phyloP scores from a whole-genome alignment of 2,888 invertebrate species.

The Alloscopus bannaensis region DNA sequence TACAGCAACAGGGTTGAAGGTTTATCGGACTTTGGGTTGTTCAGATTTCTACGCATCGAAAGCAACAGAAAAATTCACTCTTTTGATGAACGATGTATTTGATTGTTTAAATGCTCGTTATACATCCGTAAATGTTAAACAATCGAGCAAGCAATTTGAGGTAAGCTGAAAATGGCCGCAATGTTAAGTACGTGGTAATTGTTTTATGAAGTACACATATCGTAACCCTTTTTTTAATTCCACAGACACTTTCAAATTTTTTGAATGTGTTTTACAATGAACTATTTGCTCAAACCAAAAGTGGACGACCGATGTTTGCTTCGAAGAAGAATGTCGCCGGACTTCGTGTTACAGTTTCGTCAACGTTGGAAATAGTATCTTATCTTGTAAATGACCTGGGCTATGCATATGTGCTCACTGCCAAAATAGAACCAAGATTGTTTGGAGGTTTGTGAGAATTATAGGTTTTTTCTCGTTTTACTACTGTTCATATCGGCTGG shows the following conservation, averaged over 20 bases:
- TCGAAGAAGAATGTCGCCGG: neutral
- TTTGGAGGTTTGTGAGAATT: constrained; percentile 35
- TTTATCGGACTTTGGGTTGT: neutral
- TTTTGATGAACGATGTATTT: neutral
- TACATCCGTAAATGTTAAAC: too few relatives aligned
- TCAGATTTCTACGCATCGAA: neutral
- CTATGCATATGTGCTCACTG: constrained; percentile 10
- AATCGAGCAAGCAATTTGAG: too few relatives aligned
- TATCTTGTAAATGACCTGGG: neutral
- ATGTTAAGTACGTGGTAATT: too few relatives aligned
- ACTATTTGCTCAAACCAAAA: too few relatives aligned
- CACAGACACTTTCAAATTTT: too few relatives aligned
- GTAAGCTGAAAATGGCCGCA: too few relatives aligned
- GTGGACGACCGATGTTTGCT: neutral
- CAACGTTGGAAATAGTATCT: neutral
- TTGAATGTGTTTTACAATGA: too few relatives aligned
- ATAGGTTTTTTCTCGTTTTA: neutral
- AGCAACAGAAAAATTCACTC: neutral
- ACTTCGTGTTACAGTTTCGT: constrained; percentile 1
- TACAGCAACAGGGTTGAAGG: neutral
- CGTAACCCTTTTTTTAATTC: too few relatives aligned
- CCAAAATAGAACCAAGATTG: constrained; percentile 56
- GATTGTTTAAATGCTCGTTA: constrained; percentile 3
- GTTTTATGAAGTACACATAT: too few relatives aligned
- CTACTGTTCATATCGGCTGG: neutral